phyloP scores from a whole-genome alignment of 2,888 invertebrate species.

The Netelia melanura region DNA sequence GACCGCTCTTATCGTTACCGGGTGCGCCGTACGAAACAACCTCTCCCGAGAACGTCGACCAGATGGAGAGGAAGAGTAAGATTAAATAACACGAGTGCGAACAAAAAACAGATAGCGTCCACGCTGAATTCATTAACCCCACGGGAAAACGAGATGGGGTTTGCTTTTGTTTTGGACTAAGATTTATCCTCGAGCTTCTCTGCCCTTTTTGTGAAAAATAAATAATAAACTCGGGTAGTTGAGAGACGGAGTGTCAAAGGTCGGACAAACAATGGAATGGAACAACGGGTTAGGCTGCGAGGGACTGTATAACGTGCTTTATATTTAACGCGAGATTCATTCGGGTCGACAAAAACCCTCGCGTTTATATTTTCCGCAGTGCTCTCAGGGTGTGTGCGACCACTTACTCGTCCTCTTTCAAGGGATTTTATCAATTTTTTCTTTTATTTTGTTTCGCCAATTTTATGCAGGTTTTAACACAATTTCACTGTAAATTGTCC shows the following conservation, averaged over 20 bases:
- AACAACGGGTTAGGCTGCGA: background rate
- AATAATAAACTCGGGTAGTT: constrained; percentile 19
- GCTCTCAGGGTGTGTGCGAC: background rate
- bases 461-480: background rate
- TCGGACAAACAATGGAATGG: constrained; percentile 19
- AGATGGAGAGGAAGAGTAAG: constrained; percentile 24
- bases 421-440: background rate
- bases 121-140: constrained; percentile 57
- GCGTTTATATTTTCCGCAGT: background rate
- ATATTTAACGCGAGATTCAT: constrained; percentile 40
- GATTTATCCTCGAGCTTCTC: background rate
- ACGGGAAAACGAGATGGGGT: background rate
- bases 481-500: constrained; percentile 1
- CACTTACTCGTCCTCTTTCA: background rate
- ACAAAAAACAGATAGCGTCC: constrained; percentile 16
- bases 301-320: constrained; percentile 22
- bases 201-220: constrained; percentile 15
- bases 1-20: background rate
- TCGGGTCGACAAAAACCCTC: constrained; percentile 14
- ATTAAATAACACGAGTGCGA: constrained; percentile 50
- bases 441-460: background rate
- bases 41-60: constrained; percentile 13
- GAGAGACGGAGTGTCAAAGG: constrained; percentile 13
- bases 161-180: constrained; percentile 4
- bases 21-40: background rate